Evolutionary conservation across 2,888 invertebrate genomes (phyloP), one percentile per base, ranked within the genome.

Genomic region (Athalia rosae): DNA sequence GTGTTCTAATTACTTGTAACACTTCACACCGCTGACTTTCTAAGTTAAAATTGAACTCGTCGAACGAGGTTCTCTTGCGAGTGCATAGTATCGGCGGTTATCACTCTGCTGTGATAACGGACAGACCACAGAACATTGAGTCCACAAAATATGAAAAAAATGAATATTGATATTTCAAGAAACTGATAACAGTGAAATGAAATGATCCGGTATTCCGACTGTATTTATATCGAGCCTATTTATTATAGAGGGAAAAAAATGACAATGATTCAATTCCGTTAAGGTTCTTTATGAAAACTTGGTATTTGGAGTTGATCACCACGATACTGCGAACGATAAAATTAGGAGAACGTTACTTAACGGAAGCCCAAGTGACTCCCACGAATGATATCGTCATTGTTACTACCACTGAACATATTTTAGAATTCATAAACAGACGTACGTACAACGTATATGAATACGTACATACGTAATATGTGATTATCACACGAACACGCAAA

Each of bases 311-410:
- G 28, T 15, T 41, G 11, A 67, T 28, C 67, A 53, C 11, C 1
- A 28, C 28, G 28, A 28, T 28, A 28, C 28, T 28, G 28, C 28
- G 2, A 28, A 0, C 28, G 28, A 28, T 28, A 28, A 28, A 28
- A 28, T 28, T 28, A 28, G 67, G 53, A 50, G 28, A 9, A 6
- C 53, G 67, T 67, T 67, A 53, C 50, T 9, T 67, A 67, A 67
- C 50, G 53, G 50, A 67, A 28, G 9, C 28, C 67, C 67, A 41
- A 48, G 50, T 50, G 41, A 50, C 48, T 67, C 67, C 53, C 67
- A 67, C 67, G 53, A 48, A 50, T 53, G 28, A 41, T 58, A 64
- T 62, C 47, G 28, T n/a, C 53, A 67, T 67, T 67, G 67, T 67
- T 67, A 6, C 13, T 59, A 7, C 3, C 9, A 53, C 67, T 50